Evolutionary conservation across 2,113 vertebrate genomes (phyloP).

Genomic region (Accipiter virgatus): DNA sequence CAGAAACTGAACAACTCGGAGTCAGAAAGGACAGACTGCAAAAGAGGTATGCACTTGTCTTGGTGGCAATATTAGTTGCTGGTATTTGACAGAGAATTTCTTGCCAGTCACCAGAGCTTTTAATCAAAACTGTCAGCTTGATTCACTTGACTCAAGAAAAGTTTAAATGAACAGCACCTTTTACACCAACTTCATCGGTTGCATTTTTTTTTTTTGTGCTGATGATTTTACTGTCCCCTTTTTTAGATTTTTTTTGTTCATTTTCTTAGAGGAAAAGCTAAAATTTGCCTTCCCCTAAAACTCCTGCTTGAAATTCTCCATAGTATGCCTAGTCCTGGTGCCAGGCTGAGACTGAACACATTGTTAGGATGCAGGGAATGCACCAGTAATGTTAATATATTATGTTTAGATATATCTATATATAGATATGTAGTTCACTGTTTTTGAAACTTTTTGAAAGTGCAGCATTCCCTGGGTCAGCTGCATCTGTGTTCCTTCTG

Average conservation of each 20-base stretch:
- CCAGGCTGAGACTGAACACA: neutral
- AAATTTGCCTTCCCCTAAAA: neutral
- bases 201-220: neutral
- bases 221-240: neutral
- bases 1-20: neutral
- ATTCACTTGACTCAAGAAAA: neutral
- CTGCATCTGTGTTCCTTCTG: neutral
- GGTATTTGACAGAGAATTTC: neutral
- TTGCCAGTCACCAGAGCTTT: neutral
- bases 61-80: neutral
- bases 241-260: neutral
- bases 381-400: neutral
- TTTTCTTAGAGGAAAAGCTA: neutral
- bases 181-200: neutral
- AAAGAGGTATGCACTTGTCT: neutral
- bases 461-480: neutral
- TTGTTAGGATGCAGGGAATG: neutral
- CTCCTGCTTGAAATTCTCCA: neutral
- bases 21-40: neutral
- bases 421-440: neutral
- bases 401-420: neutral
- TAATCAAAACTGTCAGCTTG: neutral
- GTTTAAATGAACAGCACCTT: neutral
- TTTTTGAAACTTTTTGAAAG: neutral
- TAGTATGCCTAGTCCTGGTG: neutral